Conservation (phyloP, 1,140 invertebrate species). For the Bombus superbus region DNA sequence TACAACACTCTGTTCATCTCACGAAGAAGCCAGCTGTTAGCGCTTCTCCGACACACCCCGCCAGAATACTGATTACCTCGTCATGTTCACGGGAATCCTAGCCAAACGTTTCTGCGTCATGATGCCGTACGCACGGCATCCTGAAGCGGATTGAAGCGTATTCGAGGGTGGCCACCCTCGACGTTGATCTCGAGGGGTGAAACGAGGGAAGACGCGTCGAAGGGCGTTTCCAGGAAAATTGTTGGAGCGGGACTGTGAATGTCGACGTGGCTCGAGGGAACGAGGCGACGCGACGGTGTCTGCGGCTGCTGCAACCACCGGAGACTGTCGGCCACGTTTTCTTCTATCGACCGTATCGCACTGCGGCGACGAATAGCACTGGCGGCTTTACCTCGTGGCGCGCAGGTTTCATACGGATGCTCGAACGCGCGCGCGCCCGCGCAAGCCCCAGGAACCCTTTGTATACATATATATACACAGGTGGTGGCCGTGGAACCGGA, state of each 20-base stretch:
- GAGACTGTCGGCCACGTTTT: constrained; percentile 53
- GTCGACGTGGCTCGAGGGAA: constrained; percentile 17
- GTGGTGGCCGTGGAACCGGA: constrained; percentile 41
- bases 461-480: constrained; percentile 42
- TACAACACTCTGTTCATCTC: background rate
- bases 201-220: background rate
- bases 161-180: constrained; percentile 12
- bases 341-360: constrained; percentile 77
- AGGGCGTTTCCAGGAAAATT: background rate
- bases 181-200: background rate
- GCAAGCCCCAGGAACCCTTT: background rate
- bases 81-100: background rate
- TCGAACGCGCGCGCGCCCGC: constrained; percentile 28
- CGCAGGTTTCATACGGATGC: constrained; percentile 70
- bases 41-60: background rate
- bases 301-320: constrained; percentile 61
- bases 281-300: constrained; percentile 29
- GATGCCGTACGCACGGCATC: constrained; percentile 53
- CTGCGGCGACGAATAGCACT: constrained; percentile 74
- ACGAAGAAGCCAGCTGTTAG: background rate
- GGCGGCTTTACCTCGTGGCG: constrained; percentile 67
- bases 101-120: background rate
- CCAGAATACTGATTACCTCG: constrained; percentile 1
- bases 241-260: background rate
- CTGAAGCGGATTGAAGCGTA: constrained; percentile 54